These are phyloP conservation scores for Conistra vaccinii DNA, from an alignment of 2,888 invertebrate genomes.

Conservation along the genomic window DNA sequence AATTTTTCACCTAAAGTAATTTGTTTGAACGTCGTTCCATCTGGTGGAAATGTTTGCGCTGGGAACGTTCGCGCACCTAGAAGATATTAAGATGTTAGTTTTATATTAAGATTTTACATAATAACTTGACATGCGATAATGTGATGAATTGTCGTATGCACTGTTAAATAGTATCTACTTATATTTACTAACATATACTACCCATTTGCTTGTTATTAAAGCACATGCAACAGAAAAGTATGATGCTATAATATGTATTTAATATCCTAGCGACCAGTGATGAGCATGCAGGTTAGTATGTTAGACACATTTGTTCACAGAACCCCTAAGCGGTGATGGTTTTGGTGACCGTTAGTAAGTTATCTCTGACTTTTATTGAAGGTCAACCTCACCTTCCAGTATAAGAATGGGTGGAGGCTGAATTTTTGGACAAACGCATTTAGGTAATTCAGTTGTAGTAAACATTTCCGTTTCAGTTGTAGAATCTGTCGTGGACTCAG, in stretches of 20 bases:
- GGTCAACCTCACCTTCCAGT: slow-evolving; percentile 94
- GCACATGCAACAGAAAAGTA: slow-evolving; percentile 75
- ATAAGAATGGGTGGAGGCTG: slow-evolving; percentile 93
- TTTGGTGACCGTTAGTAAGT: slow-evolving; percentile 86
- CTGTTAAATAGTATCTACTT: slow-evolving; percentile 44
- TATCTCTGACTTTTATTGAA: slow-evolving; percentile 80
- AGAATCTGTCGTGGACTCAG: slow-evolving; percentile 71
- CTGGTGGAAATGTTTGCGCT: slow-evolving; percentile 97
- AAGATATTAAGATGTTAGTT: slow-evolving; percentile 70
- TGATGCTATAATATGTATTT: slow-evolving; percentile 58
- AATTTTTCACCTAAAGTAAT: slow-evolving; percentile 96
- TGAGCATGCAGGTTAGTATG: slow-evolving; percentile 82
- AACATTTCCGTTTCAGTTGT: slow-evolving; percentile 74
- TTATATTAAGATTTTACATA: slow-evolving; percentile 30
- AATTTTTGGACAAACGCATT: slow-evolving; percentile 86
- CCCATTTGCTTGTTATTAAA: slow-evolving; percentile 60
- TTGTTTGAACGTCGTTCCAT: slow-evolving; percentile 97
- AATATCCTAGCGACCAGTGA: slow-evolving; percentile 54
- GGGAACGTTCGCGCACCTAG: slow-evolving; percentile 97
- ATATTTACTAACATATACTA: slow-evolving; percentile 41
- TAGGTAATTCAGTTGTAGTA: slow-evolving; percentile 75
- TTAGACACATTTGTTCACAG: slow-evolving; percentile 75
- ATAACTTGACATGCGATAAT: slow-evolving; percentile 75
- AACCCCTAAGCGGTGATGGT: slow-evolving; percentile 77
- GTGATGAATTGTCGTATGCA: slow-evolving; percentile 74